Evolutionary conservation across 2,113 vertebrate species (phyloP), one percentile per base, ranked within the genome.

Genomic region (Ardeotis arabs): DNA sequence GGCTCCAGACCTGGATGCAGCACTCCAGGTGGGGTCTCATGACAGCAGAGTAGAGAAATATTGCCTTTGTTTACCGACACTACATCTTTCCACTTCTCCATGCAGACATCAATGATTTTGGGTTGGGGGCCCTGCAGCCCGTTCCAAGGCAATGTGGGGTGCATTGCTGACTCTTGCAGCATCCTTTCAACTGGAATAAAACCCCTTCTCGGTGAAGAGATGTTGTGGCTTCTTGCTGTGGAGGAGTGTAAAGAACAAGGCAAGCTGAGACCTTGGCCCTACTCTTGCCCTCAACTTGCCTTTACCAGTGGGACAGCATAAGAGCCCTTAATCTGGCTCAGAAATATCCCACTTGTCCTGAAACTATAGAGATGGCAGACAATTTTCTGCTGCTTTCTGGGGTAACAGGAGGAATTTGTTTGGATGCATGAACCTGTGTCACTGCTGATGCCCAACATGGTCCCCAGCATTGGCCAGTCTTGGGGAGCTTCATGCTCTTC

Each of bases 191-290:
- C 3, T 23, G 17, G 45, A 69, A 59, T 49, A 69, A 91, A 72
- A 33, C 2, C 4, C 15, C 2, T 6, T 44, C 31, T 87, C 2
- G 4, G 16, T 0, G 1, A 79, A 66, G 29, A 66, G 3, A 6
- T 66, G 14, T 29, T 80, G 70, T 58, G 50, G 5, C 18, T 90
- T 21, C 0, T 2, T 83, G 9, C 50, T 79, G 47, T 1, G 1
- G 19, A 59, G 14, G 19, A 82, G 13, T 2, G 2, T 50, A 50
- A 50, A 41, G 52, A n/a, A 5, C n/a, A 44, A 8, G 49, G 22
- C 19, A 87, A 76, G 7, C 9, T 44, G 49, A 68, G 27, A 56
- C 41, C 33, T 41, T 89, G 49, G 33, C 14, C 24, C 41, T 73
- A 45, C 27, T 56, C 5, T 45, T 22, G 50, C 6, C 14, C 14